Evolutionary conservation across 2,797 vertebrate genomes (phyloP).

Genomic region (Crax fasciolata): DNA sequence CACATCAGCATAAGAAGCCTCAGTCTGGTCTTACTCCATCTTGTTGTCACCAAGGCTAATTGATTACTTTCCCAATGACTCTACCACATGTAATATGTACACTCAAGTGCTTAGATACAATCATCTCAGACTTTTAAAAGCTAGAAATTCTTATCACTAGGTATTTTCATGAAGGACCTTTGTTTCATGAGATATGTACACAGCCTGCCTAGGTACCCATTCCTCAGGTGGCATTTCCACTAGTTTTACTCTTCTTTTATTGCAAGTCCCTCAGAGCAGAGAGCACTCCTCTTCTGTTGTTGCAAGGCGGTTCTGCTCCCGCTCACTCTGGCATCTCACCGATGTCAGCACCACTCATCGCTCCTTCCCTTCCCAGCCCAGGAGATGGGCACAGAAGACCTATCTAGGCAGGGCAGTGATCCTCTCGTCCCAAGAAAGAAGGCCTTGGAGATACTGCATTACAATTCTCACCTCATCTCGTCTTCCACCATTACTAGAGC

Average conservation of each 20-base stretch:
- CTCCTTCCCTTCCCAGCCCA: conserved; percentile 2
- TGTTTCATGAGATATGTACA: background rate
- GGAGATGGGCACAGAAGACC: background rate
- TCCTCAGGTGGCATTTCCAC: background rate
- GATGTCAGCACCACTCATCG: background rate
- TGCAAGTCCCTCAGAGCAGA: conserved; percentile 7
- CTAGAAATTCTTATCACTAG: background rate
- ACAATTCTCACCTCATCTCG: conserved; percentile 93
- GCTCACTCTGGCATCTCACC: conserved; percentile 7
- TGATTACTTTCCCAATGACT: background rate
- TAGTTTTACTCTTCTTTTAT: background rate
- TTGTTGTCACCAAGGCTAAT: background rate
- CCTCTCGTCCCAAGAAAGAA: conserved; percentile 11
- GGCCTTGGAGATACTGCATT: background rate
- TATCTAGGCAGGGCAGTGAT: background rate
- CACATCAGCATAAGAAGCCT: background rate
- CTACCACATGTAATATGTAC: background rate
- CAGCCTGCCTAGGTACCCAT: background rate
- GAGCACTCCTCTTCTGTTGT: conserved; percentile 21
- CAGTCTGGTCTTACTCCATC: background rate
- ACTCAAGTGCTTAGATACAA: background rate
- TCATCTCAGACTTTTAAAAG: background rate
- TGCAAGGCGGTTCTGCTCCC: conserved; percentile 7
- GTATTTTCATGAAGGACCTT: background rate
- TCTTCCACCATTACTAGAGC: conserved; percentile 93